Conservation (phyloP, 2,797 vertebrate species). For the Acanthornis magna region DNA sequence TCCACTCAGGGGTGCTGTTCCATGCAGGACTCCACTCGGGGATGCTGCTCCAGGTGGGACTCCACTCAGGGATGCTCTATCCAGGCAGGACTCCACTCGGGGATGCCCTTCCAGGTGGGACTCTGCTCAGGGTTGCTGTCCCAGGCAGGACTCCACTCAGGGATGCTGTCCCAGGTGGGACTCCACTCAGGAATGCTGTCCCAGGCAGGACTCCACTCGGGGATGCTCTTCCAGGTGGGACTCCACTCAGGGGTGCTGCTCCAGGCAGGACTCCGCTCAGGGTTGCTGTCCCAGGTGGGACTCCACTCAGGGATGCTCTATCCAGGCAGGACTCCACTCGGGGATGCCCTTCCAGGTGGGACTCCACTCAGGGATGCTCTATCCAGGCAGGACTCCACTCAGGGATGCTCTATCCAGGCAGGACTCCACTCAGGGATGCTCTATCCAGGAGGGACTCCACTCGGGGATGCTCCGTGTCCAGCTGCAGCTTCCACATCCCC, state of each 20-base stretch:
- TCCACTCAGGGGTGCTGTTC: not conserved
- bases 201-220: too few relatives aligned
- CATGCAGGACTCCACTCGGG: not conserved
- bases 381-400: not conserved
- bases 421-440: not conserved
- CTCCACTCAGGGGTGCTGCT: not conserved
- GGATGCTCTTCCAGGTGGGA: not conserved
- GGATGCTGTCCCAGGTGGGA: not conserved
- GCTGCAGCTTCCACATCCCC: not conserved
- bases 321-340: not conserved
- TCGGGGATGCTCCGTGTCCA: fast-evolving
- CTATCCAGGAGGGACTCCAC: too few relatives aligned
- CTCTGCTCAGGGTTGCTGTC: not conserved
- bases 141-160: not conserved
- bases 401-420: not conserved
- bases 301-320: not conserved
- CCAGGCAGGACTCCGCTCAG: too few relatives aligned
- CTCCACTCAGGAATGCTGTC: too few relatives aligned
- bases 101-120: not conserved
- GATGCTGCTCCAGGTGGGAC: not conserved
- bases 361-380: not conserved
- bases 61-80: not conserved
- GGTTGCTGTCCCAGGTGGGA: not conserved
- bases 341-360: not conserved
- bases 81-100: not conserved